Evolutionary conservation across 2,888 invertebrate genomes (phyloP).

Genomic region (Ophioninae sp.): DNA sequence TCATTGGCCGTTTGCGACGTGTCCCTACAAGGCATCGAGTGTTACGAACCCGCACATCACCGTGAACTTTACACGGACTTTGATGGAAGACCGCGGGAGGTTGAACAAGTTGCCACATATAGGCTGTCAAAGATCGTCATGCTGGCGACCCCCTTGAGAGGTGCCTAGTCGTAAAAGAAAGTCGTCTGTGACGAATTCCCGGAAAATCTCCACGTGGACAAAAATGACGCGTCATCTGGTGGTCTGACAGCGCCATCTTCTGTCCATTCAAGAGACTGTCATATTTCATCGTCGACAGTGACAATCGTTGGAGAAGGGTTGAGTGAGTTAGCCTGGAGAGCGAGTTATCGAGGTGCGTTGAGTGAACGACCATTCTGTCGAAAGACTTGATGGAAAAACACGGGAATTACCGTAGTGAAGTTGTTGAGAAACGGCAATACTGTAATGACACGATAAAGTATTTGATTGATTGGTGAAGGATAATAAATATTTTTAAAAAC

Average conservation of each 20-base stretch:
- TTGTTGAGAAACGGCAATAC: background rate
- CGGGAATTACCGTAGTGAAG: background rate
- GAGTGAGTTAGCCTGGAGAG: background rate
- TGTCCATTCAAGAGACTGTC: background rate
- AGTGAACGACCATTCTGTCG: background rate
- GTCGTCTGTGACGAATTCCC: slow-evolving; percentile 31
- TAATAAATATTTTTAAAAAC: no score
- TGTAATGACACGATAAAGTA: background rate
- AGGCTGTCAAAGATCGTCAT: slow-evolving; percentile 32
- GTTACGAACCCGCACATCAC: background rate
- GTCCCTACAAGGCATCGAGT: slow-evolving; percentile 15
- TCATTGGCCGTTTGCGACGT: slow-evolving; percentile 52
- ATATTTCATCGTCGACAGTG: slow-evolving; percentile 21
- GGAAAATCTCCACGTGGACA: slow-evolving; percentile 41
- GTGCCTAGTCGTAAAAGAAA: slow-evolving; percentile 4
- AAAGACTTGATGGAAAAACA: slow-evolving; percentile 11
- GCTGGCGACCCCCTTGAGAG: slow-evolving; percentile 14
- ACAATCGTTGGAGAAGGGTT: slow-evolving; percentile 16
- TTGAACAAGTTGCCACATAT: slow-evolving; percentile 43
- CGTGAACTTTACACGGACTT: slow-evolving; percentile 41
- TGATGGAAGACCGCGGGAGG: slow-evolving; percentile 19
- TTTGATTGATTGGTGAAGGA: no score
- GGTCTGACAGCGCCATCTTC: slow-evolving; percentile 8
- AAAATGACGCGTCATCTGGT: slow-evolving; percentile 44
- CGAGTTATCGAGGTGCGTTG: slow-evolving; percentile 8